phyloP scores from a whole-genome alignment of 2,113 vertebrate species.

The Hypocryptadius cinnamomeus region DNA sequence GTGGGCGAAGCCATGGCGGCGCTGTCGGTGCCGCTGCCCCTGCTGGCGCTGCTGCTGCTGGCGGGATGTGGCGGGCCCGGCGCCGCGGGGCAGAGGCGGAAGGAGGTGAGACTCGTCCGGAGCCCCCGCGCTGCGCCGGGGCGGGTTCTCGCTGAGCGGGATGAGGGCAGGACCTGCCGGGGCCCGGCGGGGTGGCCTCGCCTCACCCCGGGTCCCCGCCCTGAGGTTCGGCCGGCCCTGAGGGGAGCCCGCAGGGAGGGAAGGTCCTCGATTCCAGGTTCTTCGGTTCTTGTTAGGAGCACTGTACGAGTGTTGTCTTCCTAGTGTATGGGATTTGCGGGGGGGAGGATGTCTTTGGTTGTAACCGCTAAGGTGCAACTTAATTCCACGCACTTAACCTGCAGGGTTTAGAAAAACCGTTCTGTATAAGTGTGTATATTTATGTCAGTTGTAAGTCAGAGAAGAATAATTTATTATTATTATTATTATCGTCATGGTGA shows the following conservation, averaged over 20 bases:
- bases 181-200: not conserved
- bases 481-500: not conserved
- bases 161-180: not conserved
- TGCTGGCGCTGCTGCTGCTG: not conserved
- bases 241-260: not conserved
- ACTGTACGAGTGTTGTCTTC: accelerated
- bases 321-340: accelerated
- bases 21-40: not conserved
- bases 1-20: not conserved
- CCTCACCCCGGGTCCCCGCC: not conserved
- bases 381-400: accelerated
- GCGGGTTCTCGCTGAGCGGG: not conserved
- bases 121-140: not conserved
- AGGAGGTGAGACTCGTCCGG: conserved; percentile 67
- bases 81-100: conserved; percentile 74
- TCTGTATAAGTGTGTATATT: accelerated
- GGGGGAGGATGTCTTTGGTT: accelerated
- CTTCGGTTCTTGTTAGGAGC: not conserved
- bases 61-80: not conserved
- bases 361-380: accelerated
- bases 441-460: not conserved
- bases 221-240: not conserved
- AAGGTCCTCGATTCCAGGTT: not conserved
- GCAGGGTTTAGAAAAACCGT: not conserved
- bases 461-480: not conserved